Conservation (phyloP, 2,888 invertebrate species). For the Xanthorhoe spadicearia region DNA sequence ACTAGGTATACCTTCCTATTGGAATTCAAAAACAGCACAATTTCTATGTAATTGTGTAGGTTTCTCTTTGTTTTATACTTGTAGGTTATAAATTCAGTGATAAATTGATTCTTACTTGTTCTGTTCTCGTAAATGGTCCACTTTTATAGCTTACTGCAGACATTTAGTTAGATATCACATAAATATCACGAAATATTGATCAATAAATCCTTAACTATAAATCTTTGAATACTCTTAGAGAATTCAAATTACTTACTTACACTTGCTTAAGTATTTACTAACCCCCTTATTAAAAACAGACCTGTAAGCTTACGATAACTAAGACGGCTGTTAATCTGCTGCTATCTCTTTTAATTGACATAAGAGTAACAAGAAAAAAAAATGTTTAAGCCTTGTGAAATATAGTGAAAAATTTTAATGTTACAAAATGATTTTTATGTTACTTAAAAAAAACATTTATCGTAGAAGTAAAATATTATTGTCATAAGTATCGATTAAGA, state of each 20-base stretch:
- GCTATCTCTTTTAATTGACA: no score
- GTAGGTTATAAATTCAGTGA: conserved; percentile 5
- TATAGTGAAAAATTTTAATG: no score
- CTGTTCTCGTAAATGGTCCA: conserved; percentile 14
- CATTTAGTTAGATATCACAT: background rate
- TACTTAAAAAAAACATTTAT: background rate
- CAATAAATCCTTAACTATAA: background rate
- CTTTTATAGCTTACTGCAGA: conserved; percentile 6
- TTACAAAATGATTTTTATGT: background rate
- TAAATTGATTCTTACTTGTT: conserved; percentile 19
- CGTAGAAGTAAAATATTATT: no score
- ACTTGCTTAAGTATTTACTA: background rate
- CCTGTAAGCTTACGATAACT: no score
- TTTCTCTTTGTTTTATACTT: conserved; percentile 23
- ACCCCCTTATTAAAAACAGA: no score
- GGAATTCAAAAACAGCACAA: conserved; percentile 24
- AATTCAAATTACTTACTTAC: background rate
- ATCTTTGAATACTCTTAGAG: background rate
- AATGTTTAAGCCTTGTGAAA: no score
- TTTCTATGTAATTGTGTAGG: conserved; percentile 29
- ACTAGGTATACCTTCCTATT: conserved; percentile 3
- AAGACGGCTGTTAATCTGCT: no score
- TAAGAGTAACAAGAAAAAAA: no score
- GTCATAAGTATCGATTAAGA: no score
- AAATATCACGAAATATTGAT: background rate